phyloP scores from a whole-genome alignment of 2,888 invertebrate species.

The Amorpha juglandis region DNA sequence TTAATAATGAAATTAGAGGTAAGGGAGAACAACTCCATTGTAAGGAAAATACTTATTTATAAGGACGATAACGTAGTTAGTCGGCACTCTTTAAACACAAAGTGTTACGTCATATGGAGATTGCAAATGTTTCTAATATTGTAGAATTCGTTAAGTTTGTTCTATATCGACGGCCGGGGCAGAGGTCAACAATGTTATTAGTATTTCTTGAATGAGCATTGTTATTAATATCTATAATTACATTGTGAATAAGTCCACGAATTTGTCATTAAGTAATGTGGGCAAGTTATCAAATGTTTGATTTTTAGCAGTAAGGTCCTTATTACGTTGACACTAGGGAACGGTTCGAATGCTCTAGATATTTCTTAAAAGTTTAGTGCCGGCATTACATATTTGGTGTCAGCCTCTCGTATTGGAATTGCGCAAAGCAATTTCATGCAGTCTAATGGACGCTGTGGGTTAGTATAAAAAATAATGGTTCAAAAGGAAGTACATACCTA shows the following conservation, averaged over 20 bases:
- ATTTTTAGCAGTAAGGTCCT: slow-evolving; percentile 23
- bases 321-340: slow-evolving; percentile 3
- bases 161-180: slow-evolving; percentile 48
- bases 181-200: slow-evolving; percentile 51
- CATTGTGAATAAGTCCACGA: slow-evolving; percentile 28
- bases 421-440: background rate
- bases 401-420: background rate
- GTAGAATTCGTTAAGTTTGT: slow-evolving; percentile 50
- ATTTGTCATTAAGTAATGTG: slow-evolving; percentile 26
- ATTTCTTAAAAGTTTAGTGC: slow-evolving; percentile 13
- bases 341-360: slow-evolving; percentile 19
- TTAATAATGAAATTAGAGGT: background rate
- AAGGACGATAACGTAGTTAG: slow-evolving; percentile 29
- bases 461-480: background rate
- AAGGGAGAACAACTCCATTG: background rate
- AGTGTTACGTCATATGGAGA: slow-evolving; percentile 46
- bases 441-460: background rate
- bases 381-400: slow-evolving; percentile 20
- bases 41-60: slow-evolving; percentile 34
- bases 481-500: background rate
- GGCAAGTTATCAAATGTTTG: slow-evolving; percentile 29
- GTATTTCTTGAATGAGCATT: slow-evolving; percentile 44
- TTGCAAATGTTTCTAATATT: slow-evolving; percentile 46
- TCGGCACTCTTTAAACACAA: slow-evolving; percentile 51
- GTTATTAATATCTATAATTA: slow-evolving; percentile 34